phyloP scores from a whole-genome alignment of 2,113 vertebrate genomes.

The Empidonax traillii region DNA sequence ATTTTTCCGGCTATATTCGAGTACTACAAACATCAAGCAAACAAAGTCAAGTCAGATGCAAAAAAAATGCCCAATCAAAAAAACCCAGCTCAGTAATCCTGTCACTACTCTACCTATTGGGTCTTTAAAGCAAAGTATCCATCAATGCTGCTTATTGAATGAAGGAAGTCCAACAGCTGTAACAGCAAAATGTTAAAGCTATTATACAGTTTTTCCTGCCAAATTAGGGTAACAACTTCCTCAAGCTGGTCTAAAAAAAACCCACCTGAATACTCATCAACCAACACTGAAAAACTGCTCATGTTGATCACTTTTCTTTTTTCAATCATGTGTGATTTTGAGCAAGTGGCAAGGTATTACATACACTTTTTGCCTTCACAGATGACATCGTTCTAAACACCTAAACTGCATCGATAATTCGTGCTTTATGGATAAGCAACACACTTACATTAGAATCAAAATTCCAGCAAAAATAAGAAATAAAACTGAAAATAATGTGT shows the following conservation, averaged over 20 bases:
- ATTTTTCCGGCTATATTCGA: neutral
- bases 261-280: neutral
- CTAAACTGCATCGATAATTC: neutral
- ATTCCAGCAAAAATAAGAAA: neutral
- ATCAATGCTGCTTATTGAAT: neutral
- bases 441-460: neutral
- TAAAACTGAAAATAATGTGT: neutral
- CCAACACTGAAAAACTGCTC: neutral
- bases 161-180: neutral
- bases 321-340: neutral
- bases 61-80: neutral
- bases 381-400: neutral
- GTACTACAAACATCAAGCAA: neutral
- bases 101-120: rapidly evolving
- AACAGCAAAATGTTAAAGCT: neutral
- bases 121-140: neutral
- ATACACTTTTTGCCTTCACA: neutral
- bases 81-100: neutral
- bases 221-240: neutral
- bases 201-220: neutral
- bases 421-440: neutral
- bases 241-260: neutral
- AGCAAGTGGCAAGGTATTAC: neutral
- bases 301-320: neutral
- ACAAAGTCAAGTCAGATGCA: neutral